Conservation (phyloP, 2,797 vertebrate genomes). For the Champsocephalus gunnari region DNA sequence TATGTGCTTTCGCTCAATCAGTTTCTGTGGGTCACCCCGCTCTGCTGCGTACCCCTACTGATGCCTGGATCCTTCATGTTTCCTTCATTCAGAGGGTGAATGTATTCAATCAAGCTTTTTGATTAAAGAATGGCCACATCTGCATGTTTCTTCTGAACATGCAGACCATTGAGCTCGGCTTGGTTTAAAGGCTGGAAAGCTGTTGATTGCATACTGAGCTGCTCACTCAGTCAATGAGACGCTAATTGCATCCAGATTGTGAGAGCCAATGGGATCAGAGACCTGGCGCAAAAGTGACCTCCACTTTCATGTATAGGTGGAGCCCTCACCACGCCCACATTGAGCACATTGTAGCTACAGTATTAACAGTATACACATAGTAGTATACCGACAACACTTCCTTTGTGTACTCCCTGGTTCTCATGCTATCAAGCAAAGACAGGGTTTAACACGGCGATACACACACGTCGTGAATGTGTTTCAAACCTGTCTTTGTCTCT, state of each 20-base stretch:
- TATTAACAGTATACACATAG: too few relatives aligned
- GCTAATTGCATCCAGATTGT: conserved; percentile 45
- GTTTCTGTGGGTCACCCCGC: conserved; percentile 11
- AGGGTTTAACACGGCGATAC: too few relatives aligned
- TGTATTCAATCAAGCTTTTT: not conserved
- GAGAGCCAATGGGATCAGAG: conserved; percentile 46
- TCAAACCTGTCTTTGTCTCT: not conserved
- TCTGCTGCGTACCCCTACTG: not conserved
- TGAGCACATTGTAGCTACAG: not conserved
- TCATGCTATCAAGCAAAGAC: not conserved
- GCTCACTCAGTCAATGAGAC: conserved; percentile 35
- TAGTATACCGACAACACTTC: not conserved
- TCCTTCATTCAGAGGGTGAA: conserved; percentile 2
- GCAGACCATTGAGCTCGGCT: conserved; percentile 21
- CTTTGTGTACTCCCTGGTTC: not conserved
- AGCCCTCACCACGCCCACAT: not conserved
- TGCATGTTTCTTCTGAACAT: conserved; percentile 6
- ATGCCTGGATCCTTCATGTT: not conserved
- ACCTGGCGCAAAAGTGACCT: conserved; percentile 6
- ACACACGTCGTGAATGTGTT: not conserved
- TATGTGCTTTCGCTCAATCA: conserved; percentile 27
- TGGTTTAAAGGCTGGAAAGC: conserved; percentile 13
- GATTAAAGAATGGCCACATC: not conserved
- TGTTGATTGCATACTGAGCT: conserved; percentile 39
- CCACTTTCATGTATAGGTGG: conserved; percentile 35